phyloP scores from a whole-genome alignment of 2,888 invertebrate genomes.

The Caenorhabditis angaria region DNA sequence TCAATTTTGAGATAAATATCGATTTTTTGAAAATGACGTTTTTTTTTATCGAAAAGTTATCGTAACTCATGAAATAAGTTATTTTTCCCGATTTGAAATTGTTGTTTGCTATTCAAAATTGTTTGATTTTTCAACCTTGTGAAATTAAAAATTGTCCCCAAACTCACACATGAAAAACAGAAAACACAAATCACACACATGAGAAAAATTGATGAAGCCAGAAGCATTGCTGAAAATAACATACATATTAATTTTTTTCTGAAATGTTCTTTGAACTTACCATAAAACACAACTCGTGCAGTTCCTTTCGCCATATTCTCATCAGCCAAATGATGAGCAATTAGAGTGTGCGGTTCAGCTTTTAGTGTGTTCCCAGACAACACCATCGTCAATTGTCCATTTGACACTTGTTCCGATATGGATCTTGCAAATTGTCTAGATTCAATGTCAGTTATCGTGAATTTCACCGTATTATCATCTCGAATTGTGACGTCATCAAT shows the following conservation, averaged over 20 bases:
- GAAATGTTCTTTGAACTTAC: conserved; percentile 16
- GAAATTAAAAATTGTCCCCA: neutral
- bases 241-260: neutral
- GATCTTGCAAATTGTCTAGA: conserved; percentile 53
- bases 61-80: too few relatives aligned
- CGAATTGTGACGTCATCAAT: conserved; percentile 51
- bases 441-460: conserved; percentile 55
- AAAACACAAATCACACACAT: conserved; percentile 49
- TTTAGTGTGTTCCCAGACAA: conserved; percentile 39
- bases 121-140: neutral
- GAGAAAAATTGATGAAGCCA: conserved; percentile 48
- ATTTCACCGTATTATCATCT: conserved; percentile 60
- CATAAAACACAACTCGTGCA: conserved; percentile 47
- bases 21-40: too few relatives aligned
- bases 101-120: too few relatives aligned
- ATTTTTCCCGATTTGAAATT: too few relatives aligned
- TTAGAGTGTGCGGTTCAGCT: conserved; percentile 57
- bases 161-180: conserved; percentile 57
- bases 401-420: conserved; percentile 59
- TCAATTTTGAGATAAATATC: too few relatives aligned
- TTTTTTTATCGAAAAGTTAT: too few relatives aligned
- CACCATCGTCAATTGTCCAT: conserved; percentile 43
- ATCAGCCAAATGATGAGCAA: conserved; percentile 37
- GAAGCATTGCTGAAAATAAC: conserved; percentile 48
- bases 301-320: neutral